Conservation (phyloP, 2,113 vertebrate genomes). For the Callorhinus ursinus region DNA sequence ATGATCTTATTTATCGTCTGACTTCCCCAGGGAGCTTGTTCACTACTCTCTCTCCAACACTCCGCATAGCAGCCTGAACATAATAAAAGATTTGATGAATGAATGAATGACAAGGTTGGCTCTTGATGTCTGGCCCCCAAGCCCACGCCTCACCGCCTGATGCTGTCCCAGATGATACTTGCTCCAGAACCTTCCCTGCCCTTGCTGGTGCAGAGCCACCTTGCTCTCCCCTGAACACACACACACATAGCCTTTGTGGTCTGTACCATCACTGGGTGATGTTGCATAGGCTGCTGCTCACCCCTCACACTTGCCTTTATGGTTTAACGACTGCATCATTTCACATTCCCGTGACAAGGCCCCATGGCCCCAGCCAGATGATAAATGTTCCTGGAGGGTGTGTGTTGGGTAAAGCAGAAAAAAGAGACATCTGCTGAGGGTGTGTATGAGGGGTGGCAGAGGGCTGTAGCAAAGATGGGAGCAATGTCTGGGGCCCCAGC, state of each 20-base stretch:
- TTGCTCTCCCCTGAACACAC: neutral
- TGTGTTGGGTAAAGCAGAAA: neutral
- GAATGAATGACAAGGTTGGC: neutral
- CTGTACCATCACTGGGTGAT: neutral
- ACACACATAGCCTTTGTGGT: neutral
- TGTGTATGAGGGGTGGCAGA: neutral
- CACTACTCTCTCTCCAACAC: neutral
- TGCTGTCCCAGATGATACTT: neutral
- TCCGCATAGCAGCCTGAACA: neutral
- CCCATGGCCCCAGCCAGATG: neutral
- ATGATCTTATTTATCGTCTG: neutral
- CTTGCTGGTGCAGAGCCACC: neutral
- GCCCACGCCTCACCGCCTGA: fast-evolving
- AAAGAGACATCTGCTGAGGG: neutral
- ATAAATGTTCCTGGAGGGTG: neutral
- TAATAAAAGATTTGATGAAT: neutral
- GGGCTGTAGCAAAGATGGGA: neutral
- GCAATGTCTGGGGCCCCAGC: neutral
- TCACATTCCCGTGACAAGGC: neutral
- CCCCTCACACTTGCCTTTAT: too few relatives aligned
- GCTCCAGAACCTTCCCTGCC: neutral
- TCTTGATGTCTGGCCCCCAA: neutral
- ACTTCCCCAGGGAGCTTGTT: neutral
- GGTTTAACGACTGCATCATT: neutral
- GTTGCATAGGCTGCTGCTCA: neutral